These are phyloP conservation scores for Drosophila nikananu DNA, from an alignment of 1,140 invertebrate genomes.

Conservation along the genomic window DNA sequence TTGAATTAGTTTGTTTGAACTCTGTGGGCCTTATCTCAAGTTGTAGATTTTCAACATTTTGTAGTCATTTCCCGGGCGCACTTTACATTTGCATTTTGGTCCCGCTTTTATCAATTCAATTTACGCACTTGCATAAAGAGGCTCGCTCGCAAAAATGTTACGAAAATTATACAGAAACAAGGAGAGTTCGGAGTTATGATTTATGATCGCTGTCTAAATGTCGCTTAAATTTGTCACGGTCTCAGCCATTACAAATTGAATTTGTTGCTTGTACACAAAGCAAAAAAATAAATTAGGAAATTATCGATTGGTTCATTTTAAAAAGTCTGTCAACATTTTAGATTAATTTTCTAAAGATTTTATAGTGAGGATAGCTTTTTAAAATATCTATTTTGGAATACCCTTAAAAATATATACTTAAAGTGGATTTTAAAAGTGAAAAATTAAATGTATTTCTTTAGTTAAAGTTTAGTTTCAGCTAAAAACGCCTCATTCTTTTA, in stretches of 20 bases:
- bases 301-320: not conserved
- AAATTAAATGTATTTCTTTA: not conserved
- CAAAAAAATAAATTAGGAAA: not conserved
- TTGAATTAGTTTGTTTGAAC: slow-evolving; percentile 84
- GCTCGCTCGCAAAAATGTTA: slow-evolving; percentile 32
- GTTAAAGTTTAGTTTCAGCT: not conserved
- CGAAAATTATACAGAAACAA: slow-evolving; percentile 25
- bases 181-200: slow-evolving; percentile 25
- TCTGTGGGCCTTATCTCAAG: slow-evolving; percentile 72
- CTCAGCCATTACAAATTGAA: slow-evolving; percentile 41
- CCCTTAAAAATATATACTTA: not conserved
- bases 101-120: slow-evolving; percentile 80
- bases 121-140: slow-evolving; percentile 69
- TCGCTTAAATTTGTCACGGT: slow-evolving; percentile 33
- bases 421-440: not conserved
- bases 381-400: not conserved
- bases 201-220: slow-evolving; percentile 35
- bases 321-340: not conserved
- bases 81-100: slow-evolving; percentile 58
- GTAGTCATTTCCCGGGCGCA: slow-evolving; percentile 70
- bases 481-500: not conserved
- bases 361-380: rapidly evolving
- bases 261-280: slow-evolving; percentile 10
- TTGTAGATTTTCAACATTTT: slow-evolving; percentile 80
- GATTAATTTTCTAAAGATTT: not conserved